Evolutionary conservation across 2,113 vertebrate species (phyloP).

Genomic region (Pteronura brasiliensis): DNA sequence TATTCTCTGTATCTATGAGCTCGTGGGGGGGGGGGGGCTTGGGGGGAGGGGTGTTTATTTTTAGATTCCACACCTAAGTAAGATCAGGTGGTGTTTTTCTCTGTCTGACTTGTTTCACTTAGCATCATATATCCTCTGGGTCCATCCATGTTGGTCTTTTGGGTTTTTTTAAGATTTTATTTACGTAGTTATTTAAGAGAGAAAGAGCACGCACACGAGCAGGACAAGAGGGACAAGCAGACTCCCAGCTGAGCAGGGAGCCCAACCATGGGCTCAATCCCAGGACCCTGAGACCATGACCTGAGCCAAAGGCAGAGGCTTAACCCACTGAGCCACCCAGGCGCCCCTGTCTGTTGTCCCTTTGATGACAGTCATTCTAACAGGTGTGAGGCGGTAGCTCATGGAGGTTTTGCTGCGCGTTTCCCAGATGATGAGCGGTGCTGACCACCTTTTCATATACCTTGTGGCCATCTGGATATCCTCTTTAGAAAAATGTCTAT

Average conservation of each 20-base stretch:
- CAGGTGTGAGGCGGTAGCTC: accelerated
- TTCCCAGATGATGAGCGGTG: not conserved
- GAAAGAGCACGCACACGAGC: accelerated
- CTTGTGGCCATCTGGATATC: not conserved
- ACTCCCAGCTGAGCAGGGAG: not conserved
- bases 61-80: not conserved
- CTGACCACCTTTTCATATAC: not conserved
- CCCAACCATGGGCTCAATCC: not conserved
- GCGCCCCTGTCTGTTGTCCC: not conserved
- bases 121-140: not conserved
- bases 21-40: no score
- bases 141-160: not conserved
- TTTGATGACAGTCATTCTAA: not conserved
- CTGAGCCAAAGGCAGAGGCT: not conserved
- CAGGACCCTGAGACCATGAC: not conserved
- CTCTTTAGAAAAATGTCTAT: not conserved
- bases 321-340: not conserved
- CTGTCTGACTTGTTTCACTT: not conserved
- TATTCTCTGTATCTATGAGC: not conserved
- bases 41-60: not conserved
- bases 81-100: not conserved
- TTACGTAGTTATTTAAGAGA: not conserved
- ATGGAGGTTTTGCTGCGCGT: not conserved
- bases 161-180: not conserved
- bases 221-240: not conserved